A percentile compares a stretch with the other conserved stretches of the same genome.
Evolutionary conservation across 2,797 vertebrate species (phyloP).

Genomic region (Smutsia gigantea): DNA sequence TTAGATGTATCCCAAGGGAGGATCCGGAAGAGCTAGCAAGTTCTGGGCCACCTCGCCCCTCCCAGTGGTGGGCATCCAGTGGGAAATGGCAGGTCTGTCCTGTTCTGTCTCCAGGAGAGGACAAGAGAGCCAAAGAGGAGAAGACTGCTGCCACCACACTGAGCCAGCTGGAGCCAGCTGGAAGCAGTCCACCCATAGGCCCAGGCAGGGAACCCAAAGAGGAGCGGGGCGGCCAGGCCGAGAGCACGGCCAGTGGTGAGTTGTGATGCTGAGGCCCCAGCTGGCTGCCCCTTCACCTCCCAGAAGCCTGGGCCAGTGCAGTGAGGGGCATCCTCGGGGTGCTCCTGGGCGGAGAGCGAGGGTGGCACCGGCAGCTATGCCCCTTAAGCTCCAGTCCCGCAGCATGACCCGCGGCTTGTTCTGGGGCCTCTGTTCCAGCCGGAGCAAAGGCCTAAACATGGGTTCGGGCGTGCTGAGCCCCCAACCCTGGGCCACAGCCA

Average conservation of each 20-base stretch:
- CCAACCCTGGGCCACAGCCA: background rate
- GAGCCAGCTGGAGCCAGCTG: conserved; percentile 5
- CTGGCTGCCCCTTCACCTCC: background rate
- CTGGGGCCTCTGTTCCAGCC: background rate
- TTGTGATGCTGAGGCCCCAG: background rate
- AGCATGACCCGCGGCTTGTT: background rate
- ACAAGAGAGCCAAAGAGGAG: background rate
- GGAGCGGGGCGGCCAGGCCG: conserved; percentile 35
- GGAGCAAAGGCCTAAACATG: background rate
- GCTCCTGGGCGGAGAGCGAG: background rate
- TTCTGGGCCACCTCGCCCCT: background rate
- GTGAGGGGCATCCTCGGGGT: background rate
- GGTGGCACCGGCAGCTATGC: rapidly evolving
- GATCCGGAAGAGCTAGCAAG: background rate
- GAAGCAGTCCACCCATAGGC: background rate
- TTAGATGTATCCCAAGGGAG: background rate
- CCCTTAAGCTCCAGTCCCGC: background rate
- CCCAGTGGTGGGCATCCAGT: background rate
- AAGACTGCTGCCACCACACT: background rate
- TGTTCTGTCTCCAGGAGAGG: conserved; percentile 64
- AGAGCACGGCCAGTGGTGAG: conserved; percentile 9
- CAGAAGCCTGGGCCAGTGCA: background rate
- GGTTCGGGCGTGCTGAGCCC: background rate
- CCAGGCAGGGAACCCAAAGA: conserved; percentile 51
- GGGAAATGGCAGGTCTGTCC: conserved; percentile 49